phyloP scores from a whole-genome alignment of 2,113 vertebrate species.

The Psittacula cyanocephala region DNA sequence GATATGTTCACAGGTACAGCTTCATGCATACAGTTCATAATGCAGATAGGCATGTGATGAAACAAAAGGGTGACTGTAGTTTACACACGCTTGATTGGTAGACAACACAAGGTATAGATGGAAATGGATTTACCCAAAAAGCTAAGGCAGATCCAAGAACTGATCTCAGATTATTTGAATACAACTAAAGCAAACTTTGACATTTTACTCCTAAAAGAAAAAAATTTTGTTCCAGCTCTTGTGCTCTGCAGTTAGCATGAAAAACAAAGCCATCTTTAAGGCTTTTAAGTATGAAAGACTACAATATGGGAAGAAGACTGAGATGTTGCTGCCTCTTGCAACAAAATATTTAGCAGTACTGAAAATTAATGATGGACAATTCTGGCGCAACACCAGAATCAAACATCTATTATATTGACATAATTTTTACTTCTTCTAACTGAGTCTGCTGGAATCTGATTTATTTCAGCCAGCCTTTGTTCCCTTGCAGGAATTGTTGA shows the following conservation, averaged over 20 bases:
- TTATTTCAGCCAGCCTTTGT: background rate
- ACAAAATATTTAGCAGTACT: background rate
- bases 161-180: background rate
- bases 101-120: background rate
- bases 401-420: background rate
- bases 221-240: background rate
- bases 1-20: accelerated
- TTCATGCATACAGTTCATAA: background rate
- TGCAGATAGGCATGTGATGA: background rate
- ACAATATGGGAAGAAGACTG: background rate
- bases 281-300: background rate
- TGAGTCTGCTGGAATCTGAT: background rate
- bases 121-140: background rate
- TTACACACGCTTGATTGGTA: background rate
- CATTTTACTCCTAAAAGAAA: background rate
- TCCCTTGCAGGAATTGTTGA: slow-evolving; percentile 32
- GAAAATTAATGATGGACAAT: background rate
- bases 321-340: background rate
- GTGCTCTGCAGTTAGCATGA: background rate
- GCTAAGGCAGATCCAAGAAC: background rate
- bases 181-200: background rate
- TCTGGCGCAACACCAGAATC: background rate
- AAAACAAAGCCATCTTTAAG: background rate
- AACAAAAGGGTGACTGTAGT: background rate
- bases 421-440: background rate